phyloP scores from a whole-genome alignment of 2,113 vertebrate species.

The Genyomyrus donnyi region DNA sequence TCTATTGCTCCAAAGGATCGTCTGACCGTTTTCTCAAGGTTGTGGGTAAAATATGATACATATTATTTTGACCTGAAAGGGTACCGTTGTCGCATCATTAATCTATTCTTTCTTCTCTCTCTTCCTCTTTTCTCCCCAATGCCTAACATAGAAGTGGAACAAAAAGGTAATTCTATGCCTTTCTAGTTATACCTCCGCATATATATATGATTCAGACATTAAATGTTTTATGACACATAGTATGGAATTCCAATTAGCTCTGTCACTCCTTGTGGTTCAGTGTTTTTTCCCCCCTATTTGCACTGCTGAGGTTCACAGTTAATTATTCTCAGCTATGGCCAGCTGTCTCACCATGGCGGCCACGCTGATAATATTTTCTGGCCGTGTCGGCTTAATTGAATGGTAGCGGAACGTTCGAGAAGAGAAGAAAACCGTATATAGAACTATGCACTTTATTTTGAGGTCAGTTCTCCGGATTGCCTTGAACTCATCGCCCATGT shows the following conservation, averaged over 20 bases:
- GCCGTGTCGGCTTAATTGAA: neutral
- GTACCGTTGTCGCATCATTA: constrained; percentile 84
- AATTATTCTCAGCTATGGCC: neutral
- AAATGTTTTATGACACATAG: constrained; percentile 71
- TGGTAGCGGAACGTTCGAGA: neutral
- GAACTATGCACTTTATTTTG: neutral
- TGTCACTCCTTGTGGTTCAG: constrained; percentile 55
- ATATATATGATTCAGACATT: constrained; percentile 66
- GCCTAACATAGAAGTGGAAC: constrained; percentile 89
- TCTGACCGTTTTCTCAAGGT: constrained; percentile 55
- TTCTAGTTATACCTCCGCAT: constrained; percentile 60
- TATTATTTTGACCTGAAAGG: constrained; percentile 56
- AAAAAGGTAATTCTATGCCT: constrained; percentile 94
- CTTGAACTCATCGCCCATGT: neutral
- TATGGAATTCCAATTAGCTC: constrained; percentile 68
- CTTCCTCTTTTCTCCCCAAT: constrained; percentile 60
- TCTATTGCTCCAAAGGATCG: constrained; percentile 20
- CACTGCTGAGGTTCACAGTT: constrained; percentile 56
- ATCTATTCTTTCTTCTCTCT: constrained; percentile 93
- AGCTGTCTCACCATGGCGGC: neutral
- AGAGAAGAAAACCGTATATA: neutral
- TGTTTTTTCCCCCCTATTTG: constrained; percentile 48
- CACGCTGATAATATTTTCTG: neutral
- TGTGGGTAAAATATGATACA: constrained; percentile 57
- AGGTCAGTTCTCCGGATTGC: no score